phyloP scores from a whole-genome alignment of 2,113 vertebrate species.

The Rafetus swinhoei region DNA sequence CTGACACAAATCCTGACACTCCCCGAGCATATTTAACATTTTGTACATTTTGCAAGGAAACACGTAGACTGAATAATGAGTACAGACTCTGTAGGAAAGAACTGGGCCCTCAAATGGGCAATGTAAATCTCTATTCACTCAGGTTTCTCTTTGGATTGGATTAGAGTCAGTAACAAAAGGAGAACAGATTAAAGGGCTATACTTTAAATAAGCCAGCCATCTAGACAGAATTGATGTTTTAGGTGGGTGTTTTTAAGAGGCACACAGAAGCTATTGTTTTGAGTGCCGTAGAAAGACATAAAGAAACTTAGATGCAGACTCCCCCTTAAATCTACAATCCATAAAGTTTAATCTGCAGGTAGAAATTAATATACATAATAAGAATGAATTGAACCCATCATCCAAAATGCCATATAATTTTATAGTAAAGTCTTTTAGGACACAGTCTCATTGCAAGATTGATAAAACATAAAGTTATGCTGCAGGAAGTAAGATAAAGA shows the following conservation, averaged over 20 bases:
- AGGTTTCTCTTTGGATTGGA: background rate
- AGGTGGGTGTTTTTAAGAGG: background rate
- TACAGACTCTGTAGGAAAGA: background rate
- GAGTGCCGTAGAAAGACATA: background rate
- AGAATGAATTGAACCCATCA: background rate
- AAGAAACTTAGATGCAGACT: background rate
- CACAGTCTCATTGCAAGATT: accelerated
- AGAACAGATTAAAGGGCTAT: background rate
- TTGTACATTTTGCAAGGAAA: background rate
- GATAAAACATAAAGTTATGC: background rate
- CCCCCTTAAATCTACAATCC: background rate
- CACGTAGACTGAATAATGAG: background rate
- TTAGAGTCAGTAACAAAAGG: background rate
- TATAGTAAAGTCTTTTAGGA: background rate
- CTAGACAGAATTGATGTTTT: background rate
- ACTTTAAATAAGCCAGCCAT: background rate
- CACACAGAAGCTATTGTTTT: background rate
- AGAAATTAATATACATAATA: background rate
- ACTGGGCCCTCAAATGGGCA: background rate
- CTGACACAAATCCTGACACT: background rate
- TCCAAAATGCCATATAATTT: background rate
- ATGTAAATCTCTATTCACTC: background rate
- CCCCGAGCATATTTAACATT: background rate
- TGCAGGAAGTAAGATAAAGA: background rate
- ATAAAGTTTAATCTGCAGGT: background rate